Conservation (phyloP, 2,797 vertebrate species). For the Tragopan temminckii region DNA sequence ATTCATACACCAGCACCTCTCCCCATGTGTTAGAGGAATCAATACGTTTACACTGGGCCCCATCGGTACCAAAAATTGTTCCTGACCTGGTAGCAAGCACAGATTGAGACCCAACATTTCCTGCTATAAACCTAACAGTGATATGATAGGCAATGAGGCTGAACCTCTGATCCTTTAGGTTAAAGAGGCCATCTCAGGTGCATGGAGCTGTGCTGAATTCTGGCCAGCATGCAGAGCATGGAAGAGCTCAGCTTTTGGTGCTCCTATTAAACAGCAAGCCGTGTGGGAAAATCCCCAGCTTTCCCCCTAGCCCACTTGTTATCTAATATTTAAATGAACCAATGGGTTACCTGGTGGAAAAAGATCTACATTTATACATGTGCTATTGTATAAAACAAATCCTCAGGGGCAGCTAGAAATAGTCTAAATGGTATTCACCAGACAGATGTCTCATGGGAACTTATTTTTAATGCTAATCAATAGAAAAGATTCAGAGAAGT, state of each 20-base stretch:
- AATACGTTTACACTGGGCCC: background rate
- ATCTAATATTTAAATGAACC: constrained; percentile 20
- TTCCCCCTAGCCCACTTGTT: background rate
- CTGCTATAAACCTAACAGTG: background rate
- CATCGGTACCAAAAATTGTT: background rate
- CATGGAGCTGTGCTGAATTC: background rate
- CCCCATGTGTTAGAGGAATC: rapidly evolving
- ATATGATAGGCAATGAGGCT: rapidly evolving
- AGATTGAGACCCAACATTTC: background rate
- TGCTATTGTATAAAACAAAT: background rate
- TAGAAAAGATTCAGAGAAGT: constrained; percentile 9
- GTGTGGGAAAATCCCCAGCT: background rate
- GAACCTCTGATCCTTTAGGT: background rate
- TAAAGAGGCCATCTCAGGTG: background rate
- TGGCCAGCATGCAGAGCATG: background rate
- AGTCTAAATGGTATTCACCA: background rate
- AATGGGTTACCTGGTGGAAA: background rate
- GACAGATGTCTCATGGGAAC: background rate
- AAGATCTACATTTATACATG: background rate
- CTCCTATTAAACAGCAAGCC: background rate
- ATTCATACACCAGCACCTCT: background rate
- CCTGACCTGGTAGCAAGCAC: background rate
- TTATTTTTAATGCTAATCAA: constrained; percentile 10
- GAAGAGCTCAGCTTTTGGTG: constrained; percentile 12
- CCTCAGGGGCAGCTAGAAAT: background rate